phyloP scores from a whole-genome alignment of 2,888 invertebrate genomes.

The Callyntrura sp. region DNA sequence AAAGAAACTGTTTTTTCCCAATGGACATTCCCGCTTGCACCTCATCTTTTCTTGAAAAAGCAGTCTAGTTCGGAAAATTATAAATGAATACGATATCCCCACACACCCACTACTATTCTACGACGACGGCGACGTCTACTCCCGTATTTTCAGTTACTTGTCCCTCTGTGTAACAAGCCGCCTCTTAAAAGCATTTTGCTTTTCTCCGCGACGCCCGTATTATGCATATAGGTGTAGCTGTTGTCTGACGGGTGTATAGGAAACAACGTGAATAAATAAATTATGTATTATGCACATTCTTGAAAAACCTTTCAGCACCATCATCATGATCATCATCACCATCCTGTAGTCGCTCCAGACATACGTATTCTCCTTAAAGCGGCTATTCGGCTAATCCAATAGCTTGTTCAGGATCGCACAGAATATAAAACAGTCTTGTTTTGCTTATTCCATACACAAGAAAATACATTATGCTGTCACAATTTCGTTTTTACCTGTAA shows the following conservation, averaged over 20 bases:
- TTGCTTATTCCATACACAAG: conserved; percentile 28
- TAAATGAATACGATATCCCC: conserved; percentile 37
- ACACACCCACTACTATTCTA: background rate
- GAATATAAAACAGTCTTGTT: conserved; percentile 43
- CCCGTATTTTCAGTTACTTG: no score
- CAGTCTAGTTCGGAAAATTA: conserved; percentile 3
- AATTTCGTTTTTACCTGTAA: conserved; percentile 48
- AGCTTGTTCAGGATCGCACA: conserved; percentile 40
- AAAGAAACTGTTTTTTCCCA: conserved; percentile 1
- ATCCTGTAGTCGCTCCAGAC: background rate
- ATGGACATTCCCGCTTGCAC: conserved; percentile 44
- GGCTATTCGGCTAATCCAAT: conserved; percentile 56
- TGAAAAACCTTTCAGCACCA: conserved; percentile 67
- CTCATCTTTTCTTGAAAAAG: conserved; percentile 31
- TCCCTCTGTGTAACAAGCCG: no score
- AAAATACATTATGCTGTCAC: conserved; percentile 60
- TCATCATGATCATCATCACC: conserved; percentile 37
- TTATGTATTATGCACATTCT: conserved; percentile 55
- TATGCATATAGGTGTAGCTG: no score
- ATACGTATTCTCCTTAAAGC: conserved; percentile 37
- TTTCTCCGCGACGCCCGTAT: no score
- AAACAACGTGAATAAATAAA: conserved; percentile 62
- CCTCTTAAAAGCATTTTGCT: no score
- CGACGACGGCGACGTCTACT: no score
- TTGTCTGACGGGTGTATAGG: background rate